These are phyloP conservation scores for Glyptemys insculpta DNA, from an alignment of 2,797 vertebrate genomes.

Conservation along the genomic window DNA sequence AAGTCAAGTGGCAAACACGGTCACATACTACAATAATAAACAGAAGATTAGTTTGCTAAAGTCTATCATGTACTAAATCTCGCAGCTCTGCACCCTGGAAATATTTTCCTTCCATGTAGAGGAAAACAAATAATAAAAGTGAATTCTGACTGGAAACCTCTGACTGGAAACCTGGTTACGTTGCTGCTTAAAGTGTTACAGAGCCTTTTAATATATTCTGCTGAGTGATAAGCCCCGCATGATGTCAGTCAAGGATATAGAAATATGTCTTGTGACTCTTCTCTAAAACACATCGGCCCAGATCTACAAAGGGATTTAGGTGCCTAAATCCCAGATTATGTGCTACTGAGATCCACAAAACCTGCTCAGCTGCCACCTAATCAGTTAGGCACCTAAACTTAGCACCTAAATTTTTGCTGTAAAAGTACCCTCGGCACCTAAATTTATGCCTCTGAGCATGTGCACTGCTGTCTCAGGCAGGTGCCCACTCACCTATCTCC, in stretches of 20 bases:
- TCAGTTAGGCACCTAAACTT: neutral
- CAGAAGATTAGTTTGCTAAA: neutral
- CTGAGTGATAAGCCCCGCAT: neutral
- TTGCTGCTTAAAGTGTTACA: rapidly evolving
- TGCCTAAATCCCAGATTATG: neutral
- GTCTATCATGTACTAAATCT: neutral
- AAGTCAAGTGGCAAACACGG: neutral
- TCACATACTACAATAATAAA: neutral
- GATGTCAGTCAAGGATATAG: neutral
- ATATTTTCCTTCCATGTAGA: neutral
- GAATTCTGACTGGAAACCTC: neutral
- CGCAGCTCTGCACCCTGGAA: neutral
- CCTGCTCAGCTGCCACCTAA: neutral
- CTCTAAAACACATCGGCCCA: neutral
- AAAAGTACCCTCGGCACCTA: neutral
- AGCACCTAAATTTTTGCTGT: neutral
- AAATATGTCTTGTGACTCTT: rapidly evolving
- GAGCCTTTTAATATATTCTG: neutral
- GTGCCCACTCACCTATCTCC: neutral
- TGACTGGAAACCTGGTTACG: neutral
- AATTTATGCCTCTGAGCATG: neutral
- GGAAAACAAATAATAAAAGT: neutral
- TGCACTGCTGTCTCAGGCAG: neutral
- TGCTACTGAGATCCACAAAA: neutral
- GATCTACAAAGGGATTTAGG: neutral